Conservation (phyloP, 2,797 vertebrate genomes). For the Sarcophilus harrisii region DNA sequence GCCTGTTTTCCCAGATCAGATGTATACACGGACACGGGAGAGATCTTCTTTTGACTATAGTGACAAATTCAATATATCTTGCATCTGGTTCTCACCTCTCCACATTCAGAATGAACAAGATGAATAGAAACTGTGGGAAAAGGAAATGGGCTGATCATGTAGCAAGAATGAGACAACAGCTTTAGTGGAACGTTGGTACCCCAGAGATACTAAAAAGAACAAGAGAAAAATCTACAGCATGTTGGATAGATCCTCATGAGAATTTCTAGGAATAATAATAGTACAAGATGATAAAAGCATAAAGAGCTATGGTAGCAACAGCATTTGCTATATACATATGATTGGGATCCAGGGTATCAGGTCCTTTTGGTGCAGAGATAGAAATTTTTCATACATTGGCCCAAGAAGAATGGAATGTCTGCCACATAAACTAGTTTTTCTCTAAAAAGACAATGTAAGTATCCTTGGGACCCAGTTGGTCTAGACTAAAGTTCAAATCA, state of each 20-base stretch:
- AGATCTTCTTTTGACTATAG: not conserved
- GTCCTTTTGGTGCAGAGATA: not conserved
- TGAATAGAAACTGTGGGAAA: not conserved
- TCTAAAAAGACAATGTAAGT: not conserved
- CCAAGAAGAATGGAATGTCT: not conserved
- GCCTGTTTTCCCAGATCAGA: not conserved
- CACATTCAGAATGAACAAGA: not conserved
- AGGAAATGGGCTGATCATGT: not conserved
- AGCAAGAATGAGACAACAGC: not conserved
- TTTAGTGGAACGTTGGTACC: not conserved
- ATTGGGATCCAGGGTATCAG: not conserved
- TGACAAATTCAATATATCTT: not conserved
- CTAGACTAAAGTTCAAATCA: not conserved
- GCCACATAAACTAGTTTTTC: not conserved
- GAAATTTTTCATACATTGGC: not conserved
- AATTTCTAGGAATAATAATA: not conserved
- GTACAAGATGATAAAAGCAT: not conserved
- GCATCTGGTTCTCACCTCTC: not conserved
- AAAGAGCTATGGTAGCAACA: not conserved
- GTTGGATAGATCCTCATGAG: not conserved
- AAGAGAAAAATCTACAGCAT: not conserved
- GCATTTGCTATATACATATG: not conserved
- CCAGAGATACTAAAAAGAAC: not conserved
- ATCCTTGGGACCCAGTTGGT: not conserved
- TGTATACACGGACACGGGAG: not conserved